Conservation (phyloP, 2,113 vertebrate genomes). For the Phrynocephalus versicolor region DNA sequence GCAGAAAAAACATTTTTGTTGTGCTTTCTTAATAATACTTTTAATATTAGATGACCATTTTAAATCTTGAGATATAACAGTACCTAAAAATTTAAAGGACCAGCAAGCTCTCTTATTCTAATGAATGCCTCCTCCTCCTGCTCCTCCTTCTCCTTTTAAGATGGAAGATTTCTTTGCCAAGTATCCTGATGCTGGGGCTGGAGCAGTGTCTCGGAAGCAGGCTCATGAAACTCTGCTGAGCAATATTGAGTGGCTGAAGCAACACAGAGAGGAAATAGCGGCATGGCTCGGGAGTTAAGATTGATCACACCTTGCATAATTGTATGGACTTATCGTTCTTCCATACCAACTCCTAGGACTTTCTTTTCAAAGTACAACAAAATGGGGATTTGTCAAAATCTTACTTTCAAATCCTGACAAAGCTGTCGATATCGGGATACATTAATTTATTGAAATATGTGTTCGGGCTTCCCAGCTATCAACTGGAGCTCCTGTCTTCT, state of each 20-base stretch:
- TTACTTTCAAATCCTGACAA: neutral
- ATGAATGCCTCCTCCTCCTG: neutral
- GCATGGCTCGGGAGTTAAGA: constrained; percentile 71
- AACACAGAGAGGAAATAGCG: constrained; percentile 78
- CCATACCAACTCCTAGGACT: constrained; percentile 10
- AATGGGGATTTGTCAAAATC: neutral
- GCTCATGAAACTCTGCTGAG: constrained; percentile 87
- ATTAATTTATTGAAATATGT: constrained; percentile 18
- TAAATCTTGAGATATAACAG: too few species aligned
- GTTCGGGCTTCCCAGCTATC: too few species aligned
- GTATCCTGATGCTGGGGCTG: constrained; percentile 89
- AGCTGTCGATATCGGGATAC: neutral
- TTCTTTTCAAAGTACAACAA: neutral
- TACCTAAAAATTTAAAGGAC: too few species aligned
- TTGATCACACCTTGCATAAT: neutral
- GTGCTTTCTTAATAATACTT: too few species aligned
- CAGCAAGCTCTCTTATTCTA: neutral
- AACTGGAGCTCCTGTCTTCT: neutral
- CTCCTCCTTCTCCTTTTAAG: constrained; percentile 68
- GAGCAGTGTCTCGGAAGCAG: constrained; percentile 83
- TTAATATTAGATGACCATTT: too few species aligned
- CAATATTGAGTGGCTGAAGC: constrained; percentile 88
- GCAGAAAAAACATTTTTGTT: too few species aligned
- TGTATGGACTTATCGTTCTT: accelerated
- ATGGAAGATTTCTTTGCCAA: constrained; percentile 90